phyloP scores from a whole-genome alignment of 2,797 vertebrate genomes.

The Hypotaenidia philippensis region DNA sequence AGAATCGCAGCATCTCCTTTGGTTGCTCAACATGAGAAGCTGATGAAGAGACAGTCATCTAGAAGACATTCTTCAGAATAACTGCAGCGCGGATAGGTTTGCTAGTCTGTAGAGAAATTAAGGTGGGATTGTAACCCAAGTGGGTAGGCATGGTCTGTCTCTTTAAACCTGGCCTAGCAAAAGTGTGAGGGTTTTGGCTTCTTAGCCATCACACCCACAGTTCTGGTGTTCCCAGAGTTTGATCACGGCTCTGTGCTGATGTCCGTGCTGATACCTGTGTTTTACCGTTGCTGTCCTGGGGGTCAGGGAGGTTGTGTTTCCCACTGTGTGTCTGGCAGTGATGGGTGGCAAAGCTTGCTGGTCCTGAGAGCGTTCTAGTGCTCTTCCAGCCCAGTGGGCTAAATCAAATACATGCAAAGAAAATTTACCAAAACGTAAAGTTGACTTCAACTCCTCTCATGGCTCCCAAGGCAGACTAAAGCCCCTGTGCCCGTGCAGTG shows the following conservation, averaged over 20 bases:
- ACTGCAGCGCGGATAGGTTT: conserved; percentile 2
- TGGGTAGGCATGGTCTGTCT: not conserved
- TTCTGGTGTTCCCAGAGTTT: not conserved
- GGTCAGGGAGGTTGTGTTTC: not conserved
- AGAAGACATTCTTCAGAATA: conserved; percentile 59
- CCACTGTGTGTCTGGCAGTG: rapidly evolving
- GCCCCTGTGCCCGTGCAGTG: not conserved
- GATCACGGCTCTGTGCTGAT: not conserved
- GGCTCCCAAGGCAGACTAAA: not conserved
- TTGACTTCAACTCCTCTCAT: not conserved
- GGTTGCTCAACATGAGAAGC: conserved; percentile 58
- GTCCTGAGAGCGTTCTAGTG: not conserved
- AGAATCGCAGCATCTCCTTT: conserved; percentile 50
- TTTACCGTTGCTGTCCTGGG: not conserved
- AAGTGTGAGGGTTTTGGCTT: not conserved
- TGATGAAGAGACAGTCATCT: conserved; percentile 56
- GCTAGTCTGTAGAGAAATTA: not conserved
- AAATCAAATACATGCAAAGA: not conserved
- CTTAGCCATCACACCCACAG: rapidly evolving
- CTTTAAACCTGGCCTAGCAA: not conserved
- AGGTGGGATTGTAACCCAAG: not conserved
- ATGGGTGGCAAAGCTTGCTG: not conserved
- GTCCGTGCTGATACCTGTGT: rapidly evolving
- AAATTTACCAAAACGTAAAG: not conserved
- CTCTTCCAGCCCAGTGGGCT: rapidly evolving